Conservation (phyloP, 2,113 vertebrate species). For the Axis porcinus region DNA sequence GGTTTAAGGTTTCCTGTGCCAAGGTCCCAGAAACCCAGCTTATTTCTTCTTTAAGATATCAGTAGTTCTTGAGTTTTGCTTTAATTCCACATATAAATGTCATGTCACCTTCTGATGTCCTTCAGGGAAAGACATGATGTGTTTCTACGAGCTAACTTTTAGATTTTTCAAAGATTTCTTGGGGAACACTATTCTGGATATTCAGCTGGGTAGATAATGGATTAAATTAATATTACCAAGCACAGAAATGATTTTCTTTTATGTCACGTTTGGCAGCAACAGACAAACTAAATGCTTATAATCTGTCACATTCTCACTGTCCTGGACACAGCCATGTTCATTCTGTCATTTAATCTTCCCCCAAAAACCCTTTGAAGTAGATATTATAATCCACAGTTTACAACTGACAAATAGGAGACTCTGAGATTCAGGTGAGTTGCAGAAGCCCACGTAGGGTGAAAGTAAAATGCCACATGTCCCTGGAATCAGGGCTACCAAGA, state of each 20-base stretch:
- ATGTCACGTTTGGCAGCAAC: not conserved
- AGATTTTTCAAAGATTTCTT: not conserved
- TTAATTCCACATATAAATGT: constrained; percentile 2
- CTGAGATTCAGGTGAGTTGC: not conserved
- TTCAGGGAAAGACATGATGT: not conserved
- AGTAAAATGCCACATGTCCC: not conserved
- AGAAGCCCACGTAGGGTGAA: not conserved
- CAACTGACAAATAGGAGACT: not conserved
- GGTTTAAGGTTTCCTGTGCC: not conserved
- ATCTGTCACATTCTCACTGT: not conserved
- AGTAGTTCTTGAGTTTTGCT: not conserved
- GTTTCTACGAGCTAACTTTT: not conserved
- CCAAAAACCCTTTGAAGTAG: constrained; percentile 15
- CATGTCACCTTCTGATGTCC: not conserved
- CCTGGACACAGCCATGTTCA: not conserved
- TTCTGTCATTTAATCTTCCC: not conserved
- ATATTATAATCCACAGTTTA: constrained; percentile 17
- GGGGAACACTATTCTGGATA: not conserved
- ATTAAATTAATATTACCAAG: not conserved
- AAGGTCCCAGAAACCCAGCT: not conserved
- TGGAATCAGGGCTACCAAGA: not conserved
- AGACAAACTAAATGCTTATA: not conserved
- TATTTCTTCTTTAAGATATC: constrained; percentile 11
- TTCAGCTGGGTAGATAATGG: not conserved
- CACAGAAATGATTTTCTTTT: not conserved